Conservation (phyloP, 2,113 vertebrate genomes). For the Lucifuga dentata region DNA sequence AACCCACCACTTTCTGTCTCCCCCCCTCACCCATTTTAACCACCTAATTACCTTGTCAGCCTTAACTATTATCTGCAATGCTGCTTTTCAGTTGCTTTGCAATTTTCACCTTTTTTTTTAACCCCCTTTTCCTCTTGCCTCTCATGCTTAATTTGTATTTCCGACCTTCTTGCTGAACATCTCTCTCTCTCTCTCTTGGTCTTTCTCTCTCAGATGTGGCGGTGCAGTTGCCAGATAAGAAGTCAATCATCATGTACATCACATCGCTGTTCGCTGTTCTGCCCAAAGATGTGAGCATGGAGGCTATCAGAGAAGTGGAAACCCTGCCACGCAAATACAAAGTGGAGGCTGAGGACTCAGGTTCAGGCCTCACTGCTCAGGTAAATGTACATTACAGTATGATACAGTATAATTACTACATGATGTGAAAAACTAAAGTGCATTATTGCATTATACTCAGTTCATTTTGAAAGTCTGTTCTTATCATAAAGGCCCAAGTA, state of each 20-base stretch:
- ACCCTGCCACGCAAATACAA: conserved; percentile 93
- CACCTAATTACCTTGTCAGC: conserved; percentile 21
- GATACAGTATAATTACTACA: too few relatives aligned
- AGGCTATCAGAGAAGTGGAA: conserved; percentile 95
- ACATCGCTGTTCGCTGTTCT: conserved; percentile 97
- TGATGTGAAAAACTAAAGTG: too few relatives aligned
- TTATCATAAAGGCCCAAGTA: too few relatives aligned
- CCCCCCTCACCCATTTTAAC: background rate
- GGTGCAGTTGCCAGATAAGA: conserved; percentile 96
- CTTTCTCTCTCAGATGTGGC: conserved; percentile 87
- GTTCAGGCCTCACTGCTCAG: conserved; percentile 76
- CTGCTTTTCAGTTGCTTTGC: conserved; percentile 17
- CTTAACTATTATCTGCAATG: conserved; percentile 5
- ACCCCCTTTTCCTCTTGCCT: background rate
- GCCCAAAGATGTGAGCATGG: conserved; percentile 95
- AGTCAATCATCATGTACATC: conserved; percentile 99
- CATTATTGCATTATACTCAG: too few relatives aligned
- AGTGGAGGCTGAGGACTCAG: conserved; percentile 83
- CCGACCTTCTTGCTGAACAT: conserved; percentile 6
- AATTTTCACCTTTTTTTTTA: conserved; percentile 19
- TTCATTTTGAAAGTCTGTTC: too few relatives aligned
- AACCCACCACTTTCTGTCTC: conserved; percentile 19
- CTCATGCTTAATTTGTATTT: conserved; percentile 18
- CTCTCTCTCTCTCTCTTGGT: conserved; percentile 8
- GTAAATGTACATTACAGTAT: conserved; percentile 54